Base-by-base conservation (phyloP, 2,113 vertebrate genomes). In the Apteryx mantelli region DNA sequence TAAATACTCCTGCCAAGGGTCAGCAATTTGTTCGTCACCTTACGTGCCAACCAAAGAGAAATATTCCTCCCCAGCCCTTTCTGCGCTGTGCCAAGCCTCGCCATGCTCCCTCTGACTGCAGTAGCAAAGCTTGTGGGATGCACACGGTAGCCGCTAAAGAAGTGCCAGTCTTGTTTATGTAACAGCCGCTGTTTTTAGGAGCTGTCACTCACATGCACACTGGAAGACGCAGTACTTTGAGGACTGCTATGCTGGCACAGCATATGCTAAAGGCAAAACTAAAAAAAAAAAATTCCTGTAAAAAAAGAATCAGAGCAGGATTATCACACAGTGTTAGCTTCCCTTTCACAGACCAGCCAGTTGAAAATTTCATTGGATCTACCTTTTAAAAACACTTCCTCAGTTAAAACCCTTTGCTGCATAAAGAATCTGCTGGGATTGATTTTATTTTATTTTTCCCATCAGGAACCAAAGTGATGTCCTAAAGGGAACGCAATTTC, bases 181-280 rank as follows among this genome's bases (percentile, higher is more conserved):
- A 95, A 91, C 81, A 96, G 81, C 87, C 84, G 53, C 95, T 89
- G 93, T 5, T 66, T 90, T 94, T 92, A 76, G 84, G 78, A 87
- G 78, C 92, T 89, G 81, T 92, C 95, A 85, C 75, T 96, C 94
- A 95, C 70, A 68, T 3, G 1, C 87, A 73, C 0, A 0, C 84
- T 83, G 66, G 75, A 91, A 97, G 93, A 92, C 70, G 78, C 11
- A 11, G 84, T 21, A 42, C 93, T 93, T 82, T 60, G 92, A 85
- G 95, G 95, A 82, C 75, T 93, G 94, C 92, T 96, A 60, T 2
- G 1, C 66, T 80, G 82, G 94, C 66, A 96, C 81, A 94, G 92
- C 71, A 64, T 82, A 87, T 86, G 94, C 94, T 21, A 0, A 75
- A 89, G 94, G 96, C 94, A 92, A 95, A 96, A 80, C 83, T 83